Conservation (phyloP, 2,888 invertebrate genomes). For the Ophraella communa region DNA sequence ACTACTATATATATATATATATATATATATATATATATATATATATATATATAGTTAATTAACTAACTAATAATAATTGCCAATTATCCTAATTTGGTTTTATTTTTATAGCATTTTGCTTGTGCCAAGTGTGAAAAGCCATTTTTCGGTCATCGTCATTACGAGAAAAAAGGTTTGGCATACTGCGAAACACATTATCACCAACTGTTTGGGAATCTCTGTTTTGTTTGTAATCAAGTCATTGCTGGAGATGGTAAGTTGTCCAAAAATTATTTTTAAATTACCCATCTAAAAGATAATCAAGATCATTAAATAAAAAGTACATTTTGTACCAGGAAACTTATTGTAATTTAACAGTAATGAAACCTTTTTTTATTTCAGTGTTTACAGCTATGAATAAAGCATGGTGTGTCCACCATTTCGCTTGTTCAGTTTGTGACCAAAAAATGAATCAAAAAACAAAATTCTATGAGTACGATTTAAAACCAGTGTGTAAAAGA, state of each 20-base stretch:
- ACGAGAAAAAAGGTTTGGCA: slow-evolving; percentile 97
- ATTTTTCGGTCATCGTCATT: slow-evolving; percentile 98
- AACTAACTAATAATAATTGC: background rate
- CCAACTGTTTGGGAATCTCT: slow-evolving; percentile 97
- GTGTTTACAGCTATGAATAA: slow-evolving; percentile 98
- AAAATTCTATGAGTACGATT: slow-evolving; percentile 98
- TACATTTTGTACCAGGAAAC: no score
- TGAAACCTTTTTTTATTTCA: slow-evolving; percentile 55
- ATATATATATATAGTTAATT: no score
- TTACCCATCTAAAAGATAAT: background rate
- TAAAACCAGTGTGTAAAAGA: slow-evolving; percentile 97
- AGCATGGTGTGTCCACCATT: slow-evolving; percentile 99
- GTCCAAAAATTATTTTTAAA: background rate
- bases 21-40: no score
- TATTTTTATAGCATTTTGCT: slow-evolving; percentile 86
- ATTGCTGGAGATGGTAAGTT: slow-evolving; percentile 92
- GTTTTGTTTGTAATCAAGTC: slow-evolving; percentile 98
- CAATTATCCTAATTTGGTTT: no score
- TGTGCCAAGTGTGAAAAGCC: slow-evolving; percentile 99
- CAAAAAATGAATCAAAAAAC: slow-evolving; percentile 94
- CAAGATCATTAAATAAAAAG: no score
- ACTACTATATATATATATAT: no score
- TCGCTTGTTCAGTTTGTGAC: slow-evolving; percentile 97
- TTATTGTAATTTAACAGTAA: background rate
- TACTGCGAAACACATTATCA: slow-evolving; percentile 99